Conservation (phyloP, 2,113 vertebrate genomes). For the Mugil cephalus region DNA sequence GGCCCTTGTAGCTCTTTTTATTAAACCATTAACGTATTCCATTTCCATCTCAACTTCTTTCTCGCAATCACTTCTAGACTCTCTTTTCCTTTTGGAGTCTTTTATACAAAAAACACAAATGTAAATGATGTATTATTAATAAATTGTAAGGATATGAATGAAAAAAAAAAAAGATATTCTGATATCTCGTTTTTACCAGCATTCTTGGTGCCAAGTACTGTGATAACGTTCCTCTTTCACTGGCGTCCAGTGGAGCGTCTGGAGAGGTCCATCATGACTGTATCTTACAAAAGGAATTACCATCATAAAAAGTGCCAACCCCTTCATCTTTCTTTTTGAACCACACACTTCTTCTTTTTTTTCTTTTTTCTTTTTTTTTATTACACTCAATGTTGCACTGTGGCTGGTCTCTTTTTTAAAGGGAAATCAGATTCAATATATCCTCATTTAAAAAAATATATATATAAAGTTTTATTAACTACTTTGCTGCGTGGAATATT, state of each 20-base stretch:
- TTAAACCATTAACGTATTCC: constrained; percentile 59
- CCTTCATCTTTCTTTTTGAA: constrained; percentile 76
- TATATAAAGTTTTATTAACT: constrained; percentile 77
- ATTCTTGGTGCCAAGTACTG: constrained; percentile 89
- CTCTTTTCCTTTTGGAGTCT: constrained; percentile 84
- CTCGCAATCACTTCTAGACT: constrained; percentile 78
- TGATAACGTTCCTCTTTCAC: constrained; percentile 82
- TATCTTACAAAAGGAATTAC: constrained; percentile 81
- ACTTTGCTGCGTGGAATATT: constrained; percentile 79
- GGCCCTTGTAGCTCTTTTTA: constrained; percentile 71
- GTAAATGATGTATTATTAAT: constrained; percentile 85
- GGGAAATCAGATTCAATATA: constrained; percentile 77
- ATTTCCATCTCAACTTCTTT: constrained; percentile 57
- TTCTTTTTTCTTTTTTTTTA: constrained; percentile 27
- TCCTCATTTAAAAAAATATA: constrained; percentile 66
- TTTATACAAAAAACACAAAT: constrained; percentile 86
- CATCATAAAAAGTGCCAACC: constrained; percentile 87
- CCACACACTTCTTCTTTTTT: constrained; percentile 48
- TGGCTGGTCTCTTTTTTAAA: constrained; percentile 78
- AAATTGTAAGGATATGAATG: constrained; percentile 85
- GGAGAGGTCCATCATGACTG: constrained; percentile 78
- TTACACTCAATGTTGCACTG: constrained; percentile 80
- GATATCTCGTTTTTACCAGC: constrained; percentile 88
- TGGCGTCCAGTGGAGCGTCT: constrained; percentile 78
- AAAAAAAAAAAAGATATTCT: constrained; percentile 83